Evolutionary conservation across 1,140 invertebrate species (phyloP), one percentile per base, ranked within the genome.

Genomic region (Nebria ingens): DNA sequence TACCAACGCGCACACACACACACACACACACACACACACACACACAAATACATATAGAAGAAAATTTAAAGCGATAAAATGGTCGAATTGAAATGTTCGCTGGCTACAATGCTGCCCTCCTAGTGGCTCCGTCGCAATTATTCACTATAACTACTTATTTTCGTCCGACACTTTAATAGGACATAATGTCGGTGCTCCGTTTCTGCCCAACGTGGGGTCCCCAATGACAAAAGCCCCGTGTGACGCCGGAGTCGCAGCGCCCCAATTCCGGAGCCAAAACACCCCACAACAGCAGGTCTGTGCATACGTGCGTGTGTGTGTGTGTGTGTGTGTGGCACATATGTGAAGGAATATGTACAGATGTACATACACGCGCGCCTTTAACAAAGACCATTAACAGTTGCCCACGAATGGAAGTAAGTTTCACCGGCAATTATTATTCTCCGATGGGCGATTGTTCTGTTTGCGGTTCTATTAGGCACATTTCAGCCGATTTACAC

Each of bases 121-220:
- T 17, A 17, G 6, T 45, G 40, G 17, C 40, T 45, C 9, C 17
- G 40, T 9, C 17, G 40, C 40, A 45, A 45, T 45, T 45, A 45
- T 45, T 45, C 40, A 45, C 40, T 45, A 45, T 45, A 45, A 45
- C 40, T 45, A 45, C 40, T 45, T 45, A 45, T 45, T 45, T 45
- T 45, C 40, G 40, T 17, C 17, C 9, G 40, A 45, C 40, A 45
- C 40, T 45, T 45, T 45, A 45, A 45, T 45, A 45, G 40, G 40
- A 45, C 40, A 45, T 45, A 45, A 45, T 45, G 40, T 45, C 17
- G 40, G 40, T 45, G 40, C 6, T 17, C 9, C 40, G 40, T 45
- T 9, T 45, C 9, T 45, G 6, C 25, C 6, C 25, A n/a, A n/a
- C 17, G 40, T 45, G 40, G 9, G 40, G 40, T 45, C 40, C n/a